These are phyloP conservation scores for Caenorhabditis macrosperma DNA, from an alignment of 2,888 invertebrate genomes.

Conservation along the genomic window DNA sequence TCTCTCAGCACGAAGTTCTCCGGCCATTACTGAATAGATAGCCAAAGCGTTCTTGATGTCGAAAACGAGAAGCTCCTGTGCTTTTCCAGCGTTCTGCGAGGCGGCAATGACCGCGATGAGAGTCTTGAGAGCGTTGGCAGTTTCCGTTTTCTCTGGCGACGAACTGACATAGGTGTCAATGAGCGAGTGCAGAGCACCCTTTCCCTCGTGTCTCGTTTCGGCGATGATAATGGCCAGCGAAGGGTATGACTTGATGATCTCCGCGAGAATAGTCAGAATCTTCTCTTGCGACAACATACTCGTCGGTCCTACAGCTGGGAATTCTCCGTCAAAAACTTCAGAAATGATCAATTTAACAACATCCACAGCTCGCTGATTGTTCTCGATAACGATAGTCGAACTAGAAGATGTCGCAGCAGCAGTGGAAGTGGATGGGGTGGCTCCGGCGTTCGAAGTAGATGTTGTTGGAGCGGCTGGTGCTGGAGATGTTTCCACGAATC, in stretches of 20 bases:
- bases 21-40: conserved; percentile 17
- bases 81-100: conserved; percentile 87
- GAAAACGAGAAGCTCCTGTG: conserved; percentile 86
- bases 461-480: background rate
- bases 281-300: conserved; percentile 60
- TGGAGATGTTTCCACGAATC: too few relatives aligned
- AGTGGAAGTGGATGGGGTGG: conserved; percentile 10
- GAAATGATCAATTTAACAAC: conserved; percentile 60
- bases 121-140: conserved; percentile 80
- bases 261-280: conserved; percentile 61
- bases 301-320: conserved; percentile 16
- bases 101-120: conserved; percentile 88
- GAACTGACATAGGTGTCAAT: conserved; percentile 61
- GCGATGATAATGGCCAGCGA: conserved; percentile 55
- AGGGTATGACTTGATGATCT: conserved; percentile 66
- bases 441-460: conserved; percentile 5
- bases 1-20: conserved; percentile 12
- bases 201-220: conserved; percentile 44
- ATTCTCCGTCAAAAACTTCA: conserved; percentile 63
- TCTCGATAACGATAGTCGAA: background rate
- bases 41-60: conserved; percentile 83
- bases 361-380: conserved; percentile 11
- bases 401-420: background rate
- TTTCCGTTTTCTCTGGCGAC: conserved; percentile 53
- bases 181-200: conserved; percentile 44